phyloP scores from a whole-genome alignment of 2,797 vertebrate genomes.

The Peromyscus nudipes region DNA sequence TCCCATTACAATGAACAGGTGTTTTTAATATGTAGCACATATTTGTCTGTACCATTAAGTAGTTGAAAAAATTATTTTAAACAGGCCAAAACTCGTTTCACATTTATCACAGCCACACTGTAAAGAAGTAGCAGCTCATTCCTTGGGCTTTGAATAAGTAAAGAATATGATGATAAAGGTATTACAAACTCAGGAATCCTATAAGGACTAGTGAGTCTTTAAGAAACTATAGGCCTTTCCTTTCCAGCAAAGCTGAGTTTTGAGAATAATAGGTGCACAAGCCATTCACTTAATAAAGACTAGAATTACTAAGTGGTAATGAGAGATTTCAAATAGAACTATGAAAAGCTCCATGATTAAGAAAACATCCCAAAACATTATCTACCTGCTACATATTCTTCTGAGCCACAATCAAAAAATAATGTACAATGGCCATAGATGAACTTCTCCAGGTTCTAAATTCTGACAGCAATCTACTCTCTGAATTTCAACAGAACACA shows the following conservation, averaged over 20 bases:
- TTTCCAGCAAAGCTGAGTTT: conserved; percentile 71
- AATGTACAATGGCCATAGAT: neutral
- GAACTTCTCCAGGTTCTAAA: neutral
- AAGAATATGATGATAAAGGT: conserved; percentile 72
- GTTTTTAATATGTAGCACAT: conserved; percentile 74
- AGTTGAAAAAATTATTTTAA: conserved; percentile 64
- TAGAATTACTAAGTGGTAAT: conserved; percentile 69
- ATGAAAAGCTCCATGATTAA: conserved; percentile 58
- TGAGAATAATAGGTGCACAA: conserved; percentile 65
- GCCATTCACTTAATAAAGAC: conserved; percentile 64
- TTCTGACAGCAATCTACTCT: conserved; percentile 63
- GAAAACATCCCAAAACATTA: conserved; percentile 51
- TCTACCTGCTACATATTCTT: conserved; percentile 63
- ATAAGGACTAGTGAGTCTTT: conserved; percentile 70
- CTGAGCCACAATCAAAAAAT: conserved; percentile 67
- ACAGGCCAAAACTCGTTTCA: conserved; percentile 56
- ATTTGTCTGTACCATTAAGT: conserved; percentile 82
- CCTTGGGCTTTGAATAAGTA: conserved; percentile 71
- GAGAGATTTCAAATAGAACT: conserved; percentile 67
- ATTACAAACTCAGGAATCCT: conserved; percentile 73
- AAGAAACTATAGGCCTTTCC: conserved; percentile 67
- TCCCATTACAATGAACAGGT: conserved; percentile 70
- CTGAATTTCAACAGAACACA: conserved; percentile 77
- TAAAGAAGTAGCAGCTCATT: conserved; percentile 72
- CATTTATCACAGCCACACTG: conserved; percentile 68